phyloP scores from a whole-genome alignment of 2,113 vertebrate species.

The Vireo altiloquus region DNA sequence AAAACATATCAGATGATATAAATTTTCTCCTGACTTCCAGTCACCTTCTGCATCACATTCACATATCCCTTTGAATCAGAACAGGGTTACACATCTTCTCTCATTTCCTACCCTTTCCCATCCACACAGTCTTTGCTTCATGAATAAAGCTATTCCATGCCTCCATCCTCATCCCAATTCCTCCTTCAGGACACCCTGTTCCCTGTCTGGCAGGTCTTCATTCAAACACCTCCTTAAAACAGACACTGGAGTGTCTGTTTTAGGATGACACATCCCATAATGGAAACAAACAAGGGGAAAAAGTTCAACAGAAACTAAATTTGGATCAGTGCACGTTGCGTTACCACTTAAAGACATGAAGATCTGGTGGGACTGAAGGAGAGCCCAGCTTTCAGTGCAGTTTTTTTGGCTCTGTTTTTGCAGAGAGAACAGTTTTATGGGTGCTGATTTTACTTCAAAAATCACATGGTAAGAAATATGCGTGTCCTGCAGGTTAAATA shows the following conservation, averaged over 20 bases:
- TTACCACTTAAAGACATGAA: neutral
- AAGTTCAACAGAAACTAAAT: neutral
- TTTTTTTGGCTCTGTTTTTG: neutral
- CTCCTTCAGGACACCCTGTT: neutral
- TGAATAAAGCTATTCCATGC: neutral
- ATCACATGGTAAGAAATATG: neutral
- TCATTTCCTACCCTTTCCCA: neutral
- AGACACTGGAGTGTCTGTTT: neutral
- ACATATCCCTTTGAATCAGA: neutral
- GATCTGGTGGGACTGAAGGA: neutral
- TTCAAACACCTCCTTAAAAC: neutral
- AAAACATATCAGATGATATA: neutral
- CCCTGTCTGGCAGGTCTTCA: neutral
- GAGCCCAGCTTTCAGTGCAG: accelerated
- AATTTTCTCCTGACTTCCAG: neutral
- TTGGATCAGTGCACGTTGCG: neutral
- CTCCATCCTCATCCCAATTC: neutral
- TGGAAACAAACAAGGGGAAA: neutral
- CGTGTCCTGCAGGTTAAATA: neutral
- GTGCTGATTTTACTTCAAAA: neutral
- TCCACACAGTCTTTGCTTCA: neutral
- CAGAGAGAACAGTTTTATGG: neutral
- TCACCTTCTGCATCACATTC: neutral
- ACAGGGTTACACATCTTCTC: neutral
- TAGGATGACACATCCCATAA: neutral